Conservation (phyloP, 2,113 vertebrate genomes). For the Psammodynastes pulverulentus region DNA sequence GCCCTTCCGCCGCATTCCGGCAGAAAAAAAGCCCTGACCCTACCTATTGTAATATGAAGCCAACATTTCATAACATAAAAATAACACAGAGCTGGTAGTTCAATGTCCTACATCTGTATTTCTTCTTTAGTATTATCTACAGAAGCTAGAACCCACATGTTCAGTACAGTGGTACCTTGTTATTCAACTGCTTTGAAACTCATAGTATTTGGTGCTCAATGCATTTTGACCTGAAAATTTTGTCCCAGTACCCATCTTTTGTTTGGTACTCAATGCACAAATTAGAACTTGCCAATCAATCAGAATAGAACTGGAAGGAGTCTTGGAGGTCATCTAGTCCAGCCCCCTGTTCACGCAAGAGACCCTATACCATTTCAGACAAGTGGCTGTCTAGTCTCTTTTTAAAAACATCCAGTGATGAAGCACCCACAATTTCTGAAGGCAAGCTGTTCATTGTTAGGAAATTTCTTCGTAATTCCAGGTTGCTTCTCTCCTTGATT, state of each 20-base stretch:
- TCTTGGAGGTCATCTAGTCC: not conserved
- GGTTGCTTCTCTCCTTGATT: too few relatives aligned
- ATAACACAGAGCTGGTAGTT: not conserved
- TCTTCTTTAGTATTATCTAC: not conserved
- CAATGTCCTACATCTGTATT: not conserved
- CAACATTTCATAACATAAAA: not conserved
- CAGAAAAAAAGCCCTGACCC: too few relatives aligned
- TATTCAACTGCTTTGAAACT: not conserved
- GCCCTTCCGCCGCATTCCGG: too few relatives aligned
- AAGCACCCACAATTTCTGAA: not conserved
- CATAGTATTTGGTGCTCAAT: not conserved
- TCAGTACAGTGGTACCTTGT: not conserved
- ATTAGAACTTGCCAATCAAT: not conserved
- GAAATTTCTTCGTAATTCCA: not conserved
- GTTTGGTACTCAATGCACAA: not conserved
- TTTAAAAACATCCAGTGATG: not conserved
- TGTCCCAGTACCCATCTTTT: not conserved
- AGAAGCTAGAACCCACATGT: not conserved
- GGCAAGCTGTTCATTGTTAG: not conserved
- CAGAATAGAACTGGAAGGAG: not conserved
- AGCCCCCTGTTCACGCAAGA: not conserved
- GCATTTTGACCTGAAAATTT: not conserved
- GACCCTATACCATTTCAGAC: not conserved
- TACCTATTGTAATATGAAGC: not conserved
- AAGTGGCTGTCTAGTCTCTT: not conserved